Evolutionary conservation across 2,797 vertebrate species (phyloP).

Genomic region (Nannoperca australis): DNA sequence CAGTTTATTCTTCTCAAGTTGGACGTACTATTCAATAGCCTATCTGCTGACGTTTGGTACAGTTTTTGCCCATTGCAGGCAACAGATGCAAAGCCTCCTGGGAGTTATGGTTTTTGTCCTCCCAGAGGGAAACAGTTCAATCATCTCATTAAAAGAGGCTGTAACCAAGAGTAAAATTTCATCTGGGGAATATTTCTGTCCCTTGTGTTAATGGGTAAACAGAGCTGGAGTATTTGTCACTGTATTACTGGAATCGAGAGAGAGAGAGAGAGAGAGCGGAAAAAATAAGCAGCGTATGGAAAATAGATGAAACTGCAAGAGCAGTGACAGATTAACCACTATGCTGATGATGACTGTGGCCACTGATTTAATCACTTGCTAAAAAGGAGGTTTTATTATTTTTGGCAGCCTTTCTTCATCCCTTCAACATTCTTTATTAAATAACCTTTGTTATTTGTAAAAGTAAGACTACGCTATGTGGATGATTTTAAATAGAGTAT

Average conservation of each 20-base stretch:
- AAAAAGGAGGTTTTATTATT: conserved; percentile 4
- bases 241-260: conserved; percentile 6
- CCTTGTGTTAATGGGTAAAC: conserved; percentile 37
- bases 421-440: conserved; percentile 12
- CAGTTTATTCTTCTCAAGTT: not conserved
- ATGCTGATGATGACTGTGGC: not conserved
- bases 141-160: conserved; percentile 47
- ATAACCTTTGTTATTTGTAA: conserved; percentile 1
- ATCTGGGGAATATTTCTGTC: conserved; percentile 32
- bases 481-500: conserved; percentile 7
- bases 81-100: conserved; percentile 50
- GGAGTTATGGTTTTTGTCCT: conserved; percentile 45
- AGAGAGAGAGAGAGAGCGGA: too few species aligned
- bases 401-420: not conserved
- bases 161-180: conserved; percentile 49
- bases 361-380: conserved; percentile 18
- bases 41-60: conserved; percentile 3
- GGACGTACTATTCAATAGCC: not conserved
- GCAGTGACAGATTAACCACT: not conserved
- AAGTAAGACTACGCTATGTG: not conserved
- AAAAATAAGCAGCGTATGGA: not conserved
- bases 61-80: conserved; percentile 17
- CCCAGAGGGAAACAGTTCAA: conserved; percentile 40
- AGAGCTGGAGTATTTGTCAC: not conserved
- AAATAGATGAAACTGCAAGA: not conserved